Conservation (phyloP, 2,113 vertebrate genomes). For the Gopherus flavomarginatus region DNA sequence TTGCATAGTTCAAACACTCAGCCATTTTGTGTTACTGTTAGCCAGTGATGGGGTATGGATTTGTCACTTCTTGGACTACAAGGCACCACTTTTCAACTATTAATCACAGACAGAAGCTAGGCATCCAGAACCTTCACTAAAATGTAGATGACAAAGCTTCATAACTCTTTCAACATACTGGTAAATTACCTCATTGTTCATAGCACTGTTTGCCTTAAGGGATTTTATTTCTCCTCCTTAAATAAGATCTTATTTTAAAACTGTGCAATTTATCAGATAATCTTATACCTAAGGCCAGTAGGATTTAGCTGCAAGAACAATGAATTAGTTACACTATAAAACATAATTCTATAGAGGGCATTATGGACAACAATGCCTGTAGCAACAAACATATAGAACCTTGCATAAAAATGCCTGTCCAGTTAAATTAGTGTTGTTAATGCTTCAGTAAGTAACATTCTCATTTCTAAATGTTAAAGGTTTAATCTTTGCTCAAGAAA, state of each 20-base stretch:
- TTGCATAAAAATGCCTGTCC: background rate
- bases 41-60: background rate
- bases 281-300: background rate
- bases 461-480: background rate
- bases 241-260: background rate
- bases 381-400: background rate
- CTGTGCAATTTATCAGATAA: background rate
- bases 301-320: background rate
- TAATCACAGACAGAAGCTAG: background rate
- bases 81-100: background rate
- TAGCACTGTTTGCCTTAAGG: background rate
- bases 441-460: background rate
- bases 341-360: accelerated
- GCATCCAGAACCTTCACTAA: background rate
- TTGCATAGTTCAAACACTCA: background rate
- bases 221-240: background rate
- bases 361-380: background rate
- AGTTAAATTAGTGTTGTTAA: background rate
- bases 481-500: background rate
- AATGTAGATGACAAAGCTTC: background rate
- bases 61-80: background rate
- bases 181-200: background rate
- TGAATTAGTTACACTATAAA: background rate
- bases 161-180: background rate
- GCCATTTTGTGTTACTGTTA: background rate